Evolutionary conservation across 2,113 vertebrate species (phyloP).

Genomic region (Mobula hypostoma): DNA sequence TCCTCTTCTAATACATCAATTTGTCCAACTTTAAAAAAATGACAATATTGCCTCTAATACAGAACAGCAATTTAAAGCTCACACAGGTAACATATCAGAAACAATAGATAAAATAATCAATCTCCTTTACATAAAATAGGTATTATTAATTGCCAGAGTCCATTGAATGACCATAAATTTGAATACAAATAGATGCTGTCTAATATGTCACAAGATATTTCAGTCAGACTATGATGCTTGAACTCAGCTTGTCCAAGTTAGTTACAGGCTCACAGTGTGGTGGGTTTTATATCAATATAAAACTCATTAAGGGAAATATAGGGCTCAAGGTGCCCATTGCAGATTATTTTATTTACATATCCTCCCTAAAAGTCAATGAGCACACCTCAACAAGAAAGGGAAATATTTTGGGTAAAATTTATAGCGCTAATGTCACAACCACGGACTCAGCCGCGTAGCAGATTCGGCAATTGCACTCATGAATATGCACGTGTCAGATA

Average conservation of each 20-base stretch:
- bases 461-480: no score
- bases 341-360: neutral
- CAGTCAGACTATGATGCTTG: neutral
- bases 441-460: no score
- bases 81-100: constrained; percentile 10
- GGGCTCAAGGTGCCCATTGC: neutral
- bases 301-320: neutral
- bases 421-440: neutral
- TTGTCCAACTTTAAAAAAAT: constrained; percentile 30
- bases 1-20: neutral
- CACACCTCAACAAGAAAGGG: neutral
- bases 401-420: neutral
- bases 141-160: constrained; percentile 1
- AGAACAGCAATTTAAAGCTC: constrained; percentile 24
- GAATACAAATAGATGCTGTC: constrained; percentile 1
- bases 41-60: constrained; percentile 5
- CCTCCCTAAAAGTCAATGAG: neutral
- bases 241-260: neutral
- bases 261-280: neutral
- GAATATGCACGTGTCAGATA: no score
- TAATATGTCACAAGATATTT: constrained; percentile 32
- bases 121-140: neutral
- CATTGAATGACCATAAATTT: constrained; percentile 14
- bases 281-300: neutral
- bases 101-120: constrained; percentile 20